A percentile compares a stretch with the other conserved stretches of the same genome.
phyloP scores from a whole-genome alignment of 2,797 vertebrate species.

The Hippopotamyrus pictus region DNA sequence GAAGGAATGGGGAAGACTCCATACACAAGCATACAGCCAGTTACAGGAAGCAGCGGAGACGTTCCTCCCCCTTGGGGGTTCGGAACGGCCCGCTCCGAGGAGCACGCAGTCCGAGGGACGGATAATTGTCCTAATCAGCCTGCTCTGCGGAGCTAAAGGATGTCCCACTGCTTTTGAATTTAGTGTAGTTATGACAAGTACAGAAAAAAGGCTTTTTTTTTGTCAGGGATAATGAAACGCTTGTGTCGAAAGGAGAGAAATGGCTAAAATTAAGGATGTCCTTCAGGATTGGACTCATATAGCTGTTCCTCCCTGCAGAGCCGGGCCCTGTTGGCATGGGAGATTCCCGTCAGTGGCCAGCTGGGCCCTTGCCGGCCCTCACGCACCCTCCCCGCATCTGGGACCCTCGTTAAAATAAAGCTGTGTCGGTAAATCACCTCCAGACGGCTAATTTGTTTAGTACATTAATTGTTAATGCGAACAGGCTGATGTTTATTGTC shows the following conservation, averaged over 20 bases:
- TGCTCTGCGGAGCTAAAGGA: neutral
- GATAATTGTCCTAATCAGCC: neutral
- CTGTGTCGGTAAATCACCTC: constrained; percentile 38
- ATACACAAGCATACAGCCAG: neutral
- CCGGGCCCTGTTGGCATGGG: constrained; percentile 16
- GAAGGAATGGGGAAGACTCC: neutral
- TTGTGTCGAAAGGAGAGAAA: neutral
- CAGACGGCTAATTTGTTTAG: constrained; percentile 36
- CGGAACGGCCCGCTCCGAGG: neutral
- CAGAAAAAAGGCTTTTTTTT: neutral
- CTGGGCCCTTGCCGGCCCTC: constrained; percentile 25
- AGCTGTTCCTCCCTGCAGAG: neutral
- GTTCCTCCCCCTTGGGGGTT: neutral
- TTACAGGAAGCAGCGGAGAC: neutral
- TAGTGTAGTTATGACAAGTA: constrained; percentile 1
- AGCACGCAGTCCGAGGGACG: neutral
- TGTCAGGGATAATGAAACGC: neutral
- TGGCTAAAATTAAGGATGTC: neutral
- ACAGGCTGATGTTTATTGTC: constrained; percentile 31
- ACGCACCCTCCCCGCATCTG: constrained; percentile 37
- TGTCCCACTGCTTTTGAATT: neutral
- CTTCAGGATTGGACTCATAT: neutral
- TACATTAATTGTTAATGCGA: constrained; percentile 42
- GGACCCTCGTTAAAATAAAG: constrained; percentile 44
- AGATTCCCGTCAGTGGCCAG: constrained; percentile 15